Evolutionary conservation across 2,888 invertebrate genomes (phyloP).

Genomic region (Microchrysa polita): DNA sequence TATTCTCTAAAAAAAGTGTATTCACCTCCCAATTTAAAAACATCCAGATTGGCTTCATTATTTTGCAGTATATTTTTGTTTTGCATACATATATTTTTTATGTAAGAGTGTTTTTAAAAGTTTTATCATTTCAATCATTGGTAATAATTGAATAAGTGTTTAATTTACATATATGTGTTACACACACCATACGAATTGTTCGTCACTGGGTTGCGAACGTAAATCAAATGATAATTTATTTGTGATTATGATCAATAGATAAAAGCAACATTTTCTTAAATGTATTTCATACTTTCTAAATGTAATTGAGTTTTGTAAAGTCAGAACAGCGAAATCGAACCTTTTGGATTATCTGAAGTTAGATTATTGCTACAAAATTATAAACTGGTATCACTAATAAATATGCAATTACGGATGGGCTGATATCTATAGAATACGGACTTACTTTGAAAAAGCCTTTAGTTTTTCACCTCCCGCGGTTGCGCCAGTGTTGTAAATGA

Average conservation of each 20-base stretch:
- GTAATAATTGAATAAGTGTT: neutral
- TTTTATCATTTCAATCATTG: neutral
- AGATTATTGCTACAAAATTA: no score
- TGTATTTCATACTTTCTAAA: neutral
- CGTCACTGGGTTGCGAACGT: conserved; percentile 40
- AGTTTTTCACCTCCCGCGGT: no score
- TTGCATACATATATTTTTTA: conserved; percentile 27
- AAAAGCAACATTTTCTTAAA: neutral
- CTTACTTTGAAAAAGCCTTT: no score
- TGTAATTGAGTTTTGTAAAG: neutral
- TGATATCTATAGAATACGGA: no score
- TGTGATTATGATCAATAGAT: neutral
- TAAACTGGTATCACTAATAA: no score
- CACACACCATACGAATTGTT: conserved; percentile 36
- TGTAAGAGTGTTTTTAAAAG: neutral
- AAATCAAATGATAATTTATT: neutral
- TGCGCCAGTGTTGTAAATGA: no score
- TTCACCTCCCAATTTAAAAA: neutral
- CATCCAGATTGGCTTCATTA: conserved; percentile 8
- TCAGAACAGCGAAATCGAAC: no score
- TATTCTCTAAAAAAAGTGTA: conserved; percentile 1
- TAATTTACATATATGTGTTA: conserved; percentile 20
- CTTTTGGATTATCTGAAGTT: no score
- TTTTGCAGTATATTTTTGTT: conserved; percentile 8
- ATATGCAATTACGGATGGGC: no score